Evolutionary conservation across 2,797 vertebrate genomes (phyloP), one percentile per base, ranked within the genome.

Genomic region (Brachymystax lenok): DNA sequence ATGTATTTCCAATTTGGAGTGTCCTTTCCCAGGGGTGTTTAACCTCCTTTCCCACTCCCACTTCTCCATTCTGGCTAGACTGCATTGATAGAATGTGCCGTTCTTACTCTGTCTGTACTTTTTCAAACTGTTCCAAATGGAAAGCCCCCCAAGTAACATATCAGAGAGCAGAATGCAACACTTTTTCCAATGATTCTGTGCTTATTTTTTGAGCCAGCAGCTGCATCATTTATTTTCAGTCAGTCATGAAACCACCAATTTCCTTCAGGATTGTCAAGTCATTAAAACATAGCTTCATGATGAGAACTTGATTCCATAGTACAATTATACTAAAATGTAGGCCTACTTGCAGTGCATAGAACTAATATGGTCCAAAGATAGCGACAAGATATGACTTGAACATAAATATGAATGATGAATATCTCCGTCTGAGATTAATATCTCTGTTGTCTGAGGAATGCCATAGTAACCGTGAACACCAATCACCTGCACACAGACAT

Each of bases 381-480:
- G 54, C 10, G 12, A 24, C n/a, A 63, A 24, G 7, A 63, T 61
- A 63, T 21, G 7, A 19, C 52, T 54, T 19, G 17, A 24, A 54
- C 17, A 54, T 19, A 54, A 54, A 63, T 24, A 24, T 63, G 59
- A 63, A 63, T 63, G 21, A 63, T 24, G 12, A 59, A 59, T 24
- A 63, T 24, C 71, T 56, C 17, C 8, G 6, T n/a, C 40, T 46
- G 68, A n/a, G 19, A 69, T n/a, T 12, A 21, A 46, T 46, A 50
- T 35, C 28, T 56, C 8, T 17, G 17, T n/a, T 35, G 19, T 28
- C 52, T 52, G 21, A 64, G 56, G 59, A 21, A 46, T 35, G 21
- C 33, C 59, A 46, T 63, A 30, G 70, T 56, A 64, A 63, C 59
- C 30, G 12, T 33, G 8, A 61, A 54, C 71, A 73, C 71, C 71